These are phyloP conservation scores for Diarsia rubi DNA, from an alignment of 2,888 invertebrate species.

Conservation along the genomic window DNA sequence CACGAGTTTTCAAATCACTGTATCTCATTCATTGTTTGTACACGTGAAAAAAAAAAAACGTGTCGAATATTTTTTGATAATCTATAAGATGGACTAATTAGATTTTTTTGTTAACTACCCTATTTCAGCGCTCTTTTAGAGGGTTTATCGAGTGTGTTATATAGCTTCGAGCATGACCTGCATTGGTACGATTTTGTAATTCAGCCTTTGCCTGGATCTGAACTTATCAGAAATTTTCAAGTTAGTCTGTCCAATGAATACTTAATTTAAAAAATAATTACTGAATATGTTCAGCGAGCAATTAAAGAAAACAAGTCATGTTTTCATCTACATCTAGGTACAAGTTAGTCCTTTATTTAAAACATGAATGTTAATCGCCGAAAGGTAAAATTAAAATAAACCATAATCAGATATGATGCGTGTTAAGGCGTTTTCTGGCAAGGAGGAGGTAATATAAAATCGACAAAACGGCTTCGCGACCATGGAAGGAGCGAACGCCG, in stretches of 20 bases:
- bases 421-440: slow-evolving; percentile 74
- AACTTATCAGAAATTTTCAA: neutral
- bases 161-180: neutral
- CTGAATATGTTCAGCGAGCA: neutral
- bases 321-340: slow-evolving; percentile 11
- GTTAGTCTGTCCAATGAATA: neutral
- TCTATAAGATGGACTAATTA: too few species aligned
- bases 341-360: slow-evolving; percentile 34
- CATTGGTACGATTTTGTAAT: neutral
- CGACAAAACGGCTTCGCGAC: slow-evolving; percentile 78
- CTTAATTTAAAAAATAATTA: neutral
- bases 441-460: slow-evolving; percentile 80
- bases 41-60: too few species aligned
- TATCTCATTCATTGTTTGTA: too few species aligned
- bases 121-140: neutral
- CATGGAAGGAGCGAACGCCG: slow-evolving; percentile 82
- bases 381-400: slow-evolving; percentile 68
- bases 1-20: too few species aligned
- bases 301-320: neutral
- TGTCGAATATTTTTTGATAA: too few species aligned
- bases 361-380: slow-evolving; percentile 60
- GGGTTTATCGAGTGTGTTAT: neutral
- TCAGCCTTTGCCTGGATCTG: neutral
- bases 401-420: slow-evolving; percentile 71
- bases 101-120: too few species aligned